Base-by-base conservation (phyloP, 1,140 invertebrate species). In the Drosophila malerkotliana region DNA sequence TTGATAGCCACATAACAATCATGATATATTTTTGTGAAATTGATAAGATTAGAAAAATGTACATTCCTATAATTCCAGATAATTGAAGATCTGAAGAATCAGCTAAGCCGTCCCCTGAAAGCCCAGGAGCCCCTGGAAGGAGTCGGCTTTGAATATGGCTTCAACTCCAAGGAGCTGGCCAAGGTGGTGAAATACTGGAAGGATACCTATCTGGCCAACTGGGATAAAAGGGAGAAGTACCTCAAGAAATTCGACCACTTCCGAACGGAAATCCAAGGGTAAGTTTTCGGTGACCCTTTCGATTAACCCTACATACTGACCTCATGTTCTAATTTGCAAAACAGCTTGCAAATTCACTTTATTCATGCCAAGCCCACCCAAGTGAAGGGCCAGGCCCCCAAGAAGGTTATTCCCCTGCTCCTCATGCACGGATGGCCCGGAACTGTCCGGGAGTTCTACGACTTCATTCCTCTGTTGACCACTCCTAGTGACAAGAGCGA, bases 351-450 rank as follows among this genome's bases (percentile, higher is more conserved):
- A 62, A 94, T 97, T 49, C 96, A 97, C 90, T 97, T 94, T 74
- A 93, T 96, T 15, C 94, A 95, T 66, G 93, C 93, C 0, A 95
- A 94, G 73, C 78, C 85, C n/a, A 67, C 63, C 26, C 88, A 93
- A 28, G 54, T 59, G 2, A 57, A 85, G 10, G 90, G 84, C 4
- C 59, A 62, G 18, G 39, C 37, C 37, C 26, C 49, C 12, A 93
- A 92, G 71, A 94, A 92, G 93, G 93, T 97, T 1, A 69, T 96
- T 3, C 96, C 96, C 0, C 45, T 98, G 18, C 79, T 98, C 0
- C 21, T 98, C 1, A 77, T 97, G 4, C 97, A 98, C 83, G 97
- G 98, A 12, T 99, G 97, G 98, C 98, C 98, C 2, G 97, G 98
- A 26, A 97, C 96, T 0, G 93, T 98, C 2, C 93, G 96, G 8